Evolutionary conservation across 2,113 vertebrate genomes (phyloP), one percentile per base, ranked within the genome.

Genomic region (Oenanthe melanoleuca): DNA sequence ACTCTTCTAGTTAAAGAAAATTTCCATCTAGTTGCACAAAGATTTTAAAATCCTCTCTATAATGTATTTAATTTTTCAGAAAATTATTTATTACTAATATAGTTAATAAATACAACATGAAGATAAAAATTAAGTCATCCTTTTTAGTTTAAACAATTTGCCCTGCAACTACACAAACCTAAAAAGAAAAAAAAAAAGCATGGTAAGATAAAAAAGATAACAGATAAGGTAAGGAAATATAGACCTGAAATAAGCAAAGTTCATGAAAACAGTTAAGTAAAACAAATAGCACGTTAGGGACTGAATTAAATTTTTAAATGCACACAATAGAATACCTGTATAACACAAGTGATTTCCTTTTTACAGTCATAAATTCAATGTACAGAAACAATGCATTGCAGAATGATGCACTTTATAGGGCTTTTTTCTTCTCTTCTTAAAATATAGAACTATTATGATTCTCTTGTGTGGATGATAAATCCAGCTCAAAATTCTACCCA

Each of bases 381-480:
- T 95, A 94, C 92, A 97, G 92, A 97, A 96, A 96, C 93, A 96
- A 95, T 95, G 56, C 89, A 96, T 85, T 94, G 87, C 85, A 92
- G 80, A 96, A 94, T 94, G 82, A 95, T 97, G 92, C 89, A 78
- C 63, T 96, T 97, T 82, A 94, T 86, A 86, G 86, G 60, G 8
- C 24, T 79, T 91, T 95, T 95, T 95, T 55, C 66, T 88, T 86
- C 29, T 61, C 70, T 82, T 88, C 66, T 92, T 97, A 96, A 96
- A 97, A 96, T 92, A 97, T 92, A 92, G 92, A 93, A 97, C 91
- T 93, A 81, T 96, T 94, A 95, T 85, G 89, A 96, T 97, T 95
- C 96, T 96, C 95, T 96, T 91, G 94, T 88, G 94, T 95, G 94
- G 93, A 96, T 93, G 91, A 97, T 96, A 97, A 97, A 97, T 97